phyloP scores from a whole-genome alignment of 2,113 vertebrate species.

The Psammodynastes pulverulentus region DNA sequence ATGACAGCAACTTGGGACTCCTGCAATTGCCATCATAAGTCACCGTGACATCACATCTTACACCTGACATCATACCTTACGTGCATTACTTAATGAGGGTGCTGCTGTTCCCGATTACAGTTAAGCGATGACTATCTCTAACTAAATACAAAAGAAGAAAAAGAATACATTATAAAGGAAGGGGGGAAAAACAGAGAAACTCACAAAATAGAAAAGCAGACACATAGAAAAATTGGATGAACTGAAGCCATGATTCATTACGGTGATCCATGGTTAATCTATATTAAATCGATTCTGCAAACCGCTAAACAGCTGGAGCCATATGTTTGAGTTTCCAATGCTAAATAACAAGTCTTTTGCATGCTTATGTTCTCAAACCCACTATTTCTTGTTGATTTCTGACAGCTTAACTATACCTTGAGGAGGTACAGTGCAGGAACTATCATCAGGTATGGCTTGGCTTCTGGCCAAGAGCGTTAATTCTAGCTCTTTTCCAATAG shows the following conservation, averaged over 20 bases:
- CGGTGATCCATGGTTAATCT: not conserved
- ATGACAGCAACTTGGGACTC: not conserved
- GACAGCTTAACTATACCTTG: not conserved
- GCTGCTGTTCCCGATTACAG: not conserved
- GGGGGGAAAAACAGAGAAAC: not conserved
- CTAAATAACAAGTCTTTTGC: not conserved
- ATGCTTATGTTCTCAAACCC: conserved; percentile 1
- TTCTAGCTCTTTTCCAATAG: not conserved
- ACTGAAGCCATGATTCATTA: not conserved
- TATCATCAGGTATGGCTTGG: not conserved
- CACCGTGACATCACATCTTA: not conserved
- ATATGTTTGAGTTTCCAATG: not conserved
- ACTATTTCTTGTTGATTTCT: not conserved
- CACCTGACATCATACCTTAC: not conserved
- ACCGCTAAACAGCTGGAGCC: not conserved
- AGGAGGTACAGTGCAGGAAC: not conserved
- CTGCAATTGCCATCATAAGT: not conserved
- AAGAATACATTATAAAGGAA: not conserved
- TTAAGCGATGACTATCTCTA: not conserved
- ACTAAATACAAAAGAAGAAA: not conserved
- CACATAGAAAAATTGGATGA: not conserved
- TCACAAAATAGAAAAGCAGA: not conserved
- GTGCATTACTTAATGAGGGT: not conserved
- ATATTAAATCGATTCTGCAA: not conserved
- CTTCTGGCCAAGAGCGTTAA: not conserved